Evolutionary conservation across 2,888 invertebrate species (phyloP), one percentile per base, ranked within the genome.

Genomic region (Schizotus pectinicornis): DNA sequence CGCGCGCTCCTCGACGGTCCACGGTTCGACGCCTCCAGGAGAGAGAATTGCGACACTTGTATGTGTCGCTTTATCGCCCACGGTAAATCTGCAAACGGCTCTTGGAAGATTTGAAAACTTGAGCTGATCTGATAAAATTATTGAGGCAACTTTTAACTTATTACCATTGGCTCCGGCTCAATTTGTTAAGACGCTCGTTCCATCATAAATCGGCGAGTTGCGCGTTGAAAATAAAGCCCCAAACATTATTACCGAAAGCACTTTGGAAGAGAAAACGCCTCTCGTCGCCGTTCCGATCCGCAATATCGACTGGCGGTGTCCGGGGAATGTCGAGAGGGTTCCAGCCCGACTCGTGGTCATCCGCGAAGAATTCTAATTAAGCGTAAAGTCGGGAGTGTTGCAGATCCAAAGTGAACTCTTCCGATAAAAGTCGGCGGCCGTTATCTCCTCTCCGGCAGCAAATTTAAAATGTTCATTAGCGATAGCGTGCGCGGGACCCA

Each of bases 381-480:
- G 13, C 39, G 6, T 3, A 22, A 22, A 22, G 22, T 22, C 22
- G 13, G 38, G 38, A 39, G 13, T 8, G 39, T 39, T 13, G 39
- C 39, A 48, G 35, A 46, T 46, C 11, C 14, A 46, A 46, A 46
- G 62, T 55, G 59, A 64, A 62, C 63, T 59, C 60, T 55, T 56
- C 52, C 66, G 68, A 70, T 69, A 70, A 69, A 68, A 66, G 59
- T 50, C 32, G 43, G 57, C 67, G n/a, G n/a, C n/a, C n/a, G 68
- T 73, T 74, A 75, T 74, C 75, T 70, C 62, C 62, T 63, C 61
- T 55, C 47, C 53, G 43, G 59, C 65, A 67, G 70, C 73, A 76
- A 77, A 76, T 78, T 77, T 77, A 77, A 77, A 78, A 77, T 77
- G 76, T 77, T 78, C 78, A 78, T 78, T 78, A 78, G 70, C 76